Conservation (phyloP, 53 echinoderm and acorn worm species). For the Astropecten irregularis region DNA sequence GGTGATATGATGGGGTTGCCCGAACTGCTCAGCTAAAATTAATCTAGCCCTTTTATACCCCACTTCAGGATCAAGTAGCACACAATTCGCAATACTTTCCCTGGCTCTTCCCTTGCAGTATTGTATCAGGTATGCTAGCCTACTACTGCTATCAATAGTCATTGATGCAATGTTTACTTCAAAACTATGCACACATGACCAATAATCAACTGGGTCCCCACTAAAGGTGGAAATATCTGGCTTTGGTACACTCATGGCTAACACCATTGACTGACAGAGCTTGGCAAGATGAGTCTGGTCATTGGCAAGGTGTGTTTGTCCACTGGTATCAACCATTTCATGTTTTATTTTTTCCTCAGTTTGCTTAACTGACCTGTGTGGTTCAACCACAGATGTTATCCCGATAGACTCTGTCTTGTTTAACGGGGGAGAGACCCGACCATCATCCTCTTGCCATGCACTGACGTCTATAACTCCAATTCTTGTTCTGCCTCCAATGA, state of each 20-base stretch:
- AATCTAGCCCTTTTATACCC: slow-evolving; percentile 28
- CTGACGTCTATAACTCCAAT: neutral
- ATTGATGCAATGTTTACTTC: slow-evolving; percentile 29
- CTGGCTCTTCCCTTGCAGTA: slow-evolving; percentile 28
- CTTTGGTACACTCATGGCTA: slow-evolving; percentile 40
- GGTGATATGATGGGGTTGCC: slow-evolving; percentile 8
- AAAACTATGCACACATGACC: slow-evolving; percentile 38
- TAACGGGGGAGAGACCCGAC: neutral
- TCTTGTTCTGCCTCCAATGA: slow-evolving; percentile 31
- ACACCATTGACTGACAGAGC: neutral
- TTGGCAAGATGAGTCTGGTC: neutral
- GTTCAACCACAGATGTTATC: neutral
- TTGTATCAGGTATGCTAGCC: slow-evolving; percentile 37
- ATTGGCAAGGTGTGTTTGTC: too few species aligned
- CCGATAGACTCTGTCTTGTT: neutral
- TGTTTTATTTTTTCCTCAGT: neutral
- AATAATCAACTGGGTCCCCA: slow-evolving; percentile 29
- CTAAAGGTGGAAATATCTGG: slow-evolving; percentile 27
- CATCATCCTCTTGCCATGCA: neutral
- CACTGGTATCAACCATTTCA: neutral
- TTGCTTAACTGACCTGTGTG: neutral
- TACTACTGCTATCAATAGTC: slow-evolving; percentile 12
- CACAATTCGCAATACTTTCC: slow-evolving; percentile 29
- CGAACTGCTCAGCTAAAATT: slow-evolving; percentile 47
- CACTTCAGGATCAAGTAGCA: slow-evolving; percentile 21